phyloP scores from a whole-genome alignment of 2,888 invertebrate species.

The Epinotia ramella region DNA sequence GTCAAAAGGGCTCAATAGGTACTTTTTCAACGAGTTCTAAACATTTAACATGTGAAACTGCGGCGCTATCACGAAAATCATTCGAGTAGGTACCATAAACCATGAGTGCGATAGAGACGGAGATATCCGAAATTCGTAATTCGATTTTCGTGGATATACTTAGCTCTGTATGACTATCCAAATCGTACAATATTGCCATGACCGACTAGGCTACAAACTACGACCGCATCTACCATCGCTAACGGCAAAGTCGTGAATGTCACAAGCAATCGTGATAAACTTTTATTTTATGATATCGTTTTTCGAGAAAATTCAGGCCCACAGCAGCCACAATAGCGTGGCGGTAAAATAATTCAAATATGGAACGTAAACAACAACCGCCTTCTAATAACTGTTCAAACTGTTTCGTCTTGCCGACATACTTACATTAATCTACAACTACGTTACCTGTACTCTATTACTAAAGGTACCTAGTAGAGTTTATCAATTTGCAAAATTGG shows the following conservation, averaged over 20 bases:
- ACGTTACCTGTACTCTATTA: no score
- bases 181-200: neutral
- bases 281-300: conserved; percentile 19
- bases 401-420: neutral
- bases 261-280: conserved; percentile 46
- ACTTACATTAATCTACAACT: no score
- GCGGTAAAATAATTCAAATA: conserved; percentile 21
- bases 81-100: no score
- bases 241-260: conserved; percentile 49
- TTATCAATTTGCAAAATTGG: no score
- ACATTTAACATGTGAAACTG: neutral
- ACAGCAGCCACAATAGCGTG: conserved; percentile 14
- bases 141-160: no score
- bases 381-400: conserved; percentile 12
- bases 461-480: no score
- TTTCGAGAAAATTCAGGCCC: conserved; percentile 4
- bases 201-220: neutral
- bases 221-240: neutral
- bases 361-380: conserved; percentile 20
- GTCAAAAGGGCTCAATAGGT: no score
- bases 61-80: no score
- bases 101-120: no score
- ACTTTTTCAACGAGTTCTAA: no score
- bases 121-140: no score
- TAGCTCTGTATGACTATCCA: neutral